A percentile compares a stretch with the other conserved stretches of the same genome.
Evolutionary conservation across 2,113 vertebrate species (phyloP).

Genomic region (Bos javanicus): DNA sequence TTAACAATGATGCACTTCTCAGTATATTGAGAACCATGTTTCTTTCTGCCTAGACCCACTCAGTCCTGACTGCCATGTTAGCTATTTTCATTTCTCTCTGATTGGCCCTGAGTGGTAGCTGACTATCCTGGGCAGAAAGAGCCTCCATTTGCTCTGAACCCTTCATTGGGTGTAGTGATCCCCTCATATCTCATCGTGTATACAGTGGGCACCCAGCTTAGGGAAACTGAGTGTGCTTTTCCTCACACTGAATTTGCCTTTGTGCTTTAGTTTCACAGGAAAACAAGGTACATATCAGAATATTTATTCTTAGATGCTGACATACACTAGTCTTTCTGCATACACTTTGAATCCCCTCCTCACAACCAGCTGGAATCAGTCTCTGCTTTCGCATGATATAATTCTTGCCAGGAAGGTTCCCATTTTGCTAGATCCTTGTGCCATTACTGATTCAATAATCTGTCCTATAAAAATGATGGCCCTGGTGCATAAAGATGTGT

Average conservation of each 20-base stretch:
- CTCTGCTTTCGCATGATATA: constrained; percentile 32
- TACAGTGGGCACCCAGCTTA: constrained; percentile 13
- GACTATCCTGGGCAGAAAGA: constrained; percentile 57
- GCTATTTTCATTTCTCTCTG: constrained; percentile 73
- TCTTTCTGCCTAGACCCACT: constrained; percentile 73
- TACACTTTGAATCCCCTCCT: constrained; percentile 36
- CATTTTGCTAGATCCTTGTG: constrained; percentile 18
- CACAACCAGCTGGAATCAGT: constrained; percentile 21
- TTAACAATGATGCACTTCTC: constrained; percentile 71
- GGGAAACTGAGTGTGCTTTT: constrained; percentile 42
- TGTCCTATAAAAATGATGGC: background rate
- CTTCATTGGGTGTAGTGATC: constrained; percentile 62
- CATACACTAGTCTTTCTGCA: background rate
- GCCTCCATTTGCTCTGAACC: constrained; percentile 60
- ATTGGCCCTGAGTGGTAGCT: constrained; percentile 72
- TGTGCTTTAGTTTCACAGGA: constrained; percentile 31
- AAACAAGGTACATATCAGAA: background rate
- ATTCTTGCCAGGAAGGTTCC: background rate
- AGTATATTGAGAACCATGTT: constrained; percentile 39
- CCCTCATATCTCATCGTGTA: constrained; percentile 45
- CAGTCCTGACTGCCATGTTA: constrained; percentile 72
- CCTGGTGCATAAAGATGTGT: background rate
- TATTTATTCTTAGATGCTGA: constrained; percentile 46
- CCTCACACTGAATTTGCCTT: constrained; percentile 13
- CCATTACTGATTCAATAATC: background rate